phyloP scores from a whole-genome alignment of 2,888 invertebrate genomes.

The Volucella bombylans region DNA sequence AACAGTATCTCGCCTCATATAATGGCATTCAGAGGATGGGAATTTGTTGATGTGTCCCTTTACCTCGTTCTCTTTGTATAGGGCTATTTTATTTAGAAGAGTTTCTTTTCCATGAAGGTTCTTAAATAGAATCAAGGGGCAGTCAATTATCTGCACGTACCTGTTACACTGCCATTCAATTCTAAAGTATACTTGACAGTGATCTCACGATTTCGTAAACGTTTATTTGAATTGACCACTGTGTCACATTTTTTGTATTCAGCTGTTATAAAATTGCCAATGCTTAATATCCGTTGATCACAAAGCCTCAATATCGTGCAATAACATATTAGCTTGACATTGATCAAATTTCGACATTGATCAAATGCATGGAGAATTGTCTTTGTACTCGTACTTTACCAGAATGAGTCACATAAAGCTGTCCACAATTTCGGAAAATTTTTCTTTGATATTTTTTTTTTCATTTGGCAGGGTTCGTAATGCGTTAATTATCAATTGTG shows the following conservation, averaged over 20 bases:
- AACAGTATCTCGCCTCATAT: neutral
- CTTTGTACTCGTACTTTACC: constrained; percentile 2
- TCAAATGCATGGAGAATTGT: too few relatives aligned
- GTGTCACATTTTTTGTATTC: constrained; percentile 23
- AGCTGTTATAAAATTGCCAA: too few relatives aligned
- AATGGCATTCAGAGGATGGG: too few relatives aligned
- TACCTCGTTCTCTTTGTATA: too few relatives aligned
- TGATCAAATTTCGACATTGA: constrained; percentile 25
- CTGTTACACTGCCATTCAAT: neutral
- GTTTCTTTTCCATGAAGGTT: too few relatives aligned
- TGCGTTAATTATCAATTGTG: too few relatives aligned
- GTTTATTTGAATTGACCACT: neutral
- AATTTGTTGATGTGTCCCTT: too few relatives aligned
- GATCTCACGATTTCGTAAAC: constrained; percentile 32
- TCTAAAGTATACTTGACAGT: constrained; percentile 22
- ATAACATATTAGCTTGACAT: constrained; percentile 21
- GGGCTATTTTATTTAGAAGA: too few relatives aligned
- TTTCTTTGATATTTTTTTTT: constrained; percentile 1
- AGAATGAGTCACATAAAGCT: constrained; percentile 11
- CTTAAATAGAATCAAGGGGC: too few relatives aligned
- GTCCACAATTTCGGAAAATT: neutral
- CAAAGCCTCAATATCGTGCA: too few relatives aligned
- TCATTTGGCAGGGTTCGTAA: neutral
- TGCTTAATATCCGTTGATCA: too few relatives aligned
- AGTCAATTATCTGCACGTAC: too few relatives aligned